Evolutionary conservation across 2,888 invertebrate genomes (phyloP).

Genomic region (Mimumesa dahlbomi): DNA sequence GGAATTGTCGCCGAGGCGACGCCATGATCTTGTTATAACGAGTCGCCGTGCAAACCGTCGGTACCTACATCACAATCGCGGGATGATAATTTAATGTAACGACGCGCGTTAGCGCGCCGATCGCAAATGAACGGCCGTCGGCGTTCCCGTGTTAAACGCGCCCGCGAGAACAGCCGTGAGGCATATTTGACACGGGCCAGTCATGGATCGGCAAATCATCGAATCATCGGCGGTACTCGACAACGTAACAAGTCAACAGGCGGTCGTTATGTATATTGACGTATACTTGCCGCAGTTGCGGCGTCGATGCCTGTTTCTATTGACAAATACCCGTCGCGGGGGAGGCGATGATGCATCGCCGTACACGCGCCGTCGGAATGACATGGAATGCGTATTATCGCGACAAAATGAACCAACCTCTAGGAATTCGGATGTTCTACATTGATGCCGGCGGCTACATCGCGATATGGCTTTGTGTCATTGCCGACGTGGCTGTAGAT

Average conservation of each 20-base stretch:
- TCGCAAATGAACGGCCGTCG: constrained; percentile 65
- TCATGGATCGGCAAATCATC: constrained; percentile 78
- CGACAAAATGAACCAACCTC: constrained; percentile 62
- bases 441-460: constrained; percentile 16
- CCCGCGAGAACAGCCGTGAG: constrained; percentile 60
- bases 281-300: constrained; percentile 70
- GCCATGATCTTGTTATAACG: constrained; percentile 65
- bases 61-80: constrained; percentile 66
- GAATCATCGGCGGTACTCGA: constrained; percentile 75
- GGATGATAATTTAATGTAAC: constrained; percentile 76
- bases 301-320: constrained; percentile 72
- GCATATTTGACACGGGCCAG: constrained; percentile 72
- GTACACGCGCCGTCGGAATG: constrained; percentile 58
- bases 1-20: constrained; percentile 63
- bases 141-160: constrained; percentile 63
- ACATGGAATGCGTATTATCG: constrained; percentile 66
- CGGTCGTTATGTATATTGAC: constrained; percentile 71
- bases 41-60: constrained; percentile 62
- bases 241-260: constrained; percentile 79
- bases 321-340: constrained; percentile 70
- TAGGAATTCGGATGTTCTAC: constrained; percentile 51
- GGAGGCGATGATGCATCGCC: constrained; percentile 63
- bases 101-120: constrained; percentile 64
- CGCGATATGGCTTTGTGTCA: too few relatives aligned
- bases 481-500: too few relatives aligned